Evolutionary conservation across 2,888 invertebrate genomes (phyloP).

Genomic region (Oscheius onirici): DNA sequence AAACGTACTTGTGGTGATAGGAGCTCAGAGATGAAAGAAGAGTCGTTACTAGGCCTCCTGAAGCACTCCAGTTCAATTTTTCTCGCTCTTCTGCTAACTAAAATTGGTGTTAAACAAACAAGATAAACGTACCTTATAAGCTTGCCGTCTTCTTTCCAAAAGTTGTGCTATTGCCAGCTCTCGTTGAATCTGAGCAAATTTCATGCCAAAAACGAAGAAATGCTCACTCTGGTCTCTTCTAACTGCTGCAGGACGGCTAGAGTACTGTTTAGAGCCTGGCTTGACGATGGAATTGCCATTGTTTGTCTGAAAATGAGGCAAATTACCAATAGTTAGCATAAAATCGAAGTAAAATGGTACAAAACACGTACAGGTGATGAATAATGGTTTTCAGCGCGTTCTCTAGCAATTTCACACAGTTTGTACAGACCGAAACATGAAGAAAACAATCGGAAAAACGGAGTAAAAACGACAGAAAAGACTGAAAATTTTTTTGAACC

Average conservation of each 20-base stretch:
- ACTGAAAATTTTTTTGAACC: not conserved
- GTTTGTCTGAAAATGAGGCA: constrained; percentile 1
- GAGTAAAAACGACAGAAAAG: not conserved
- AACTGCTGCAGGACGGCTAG: not conserved
- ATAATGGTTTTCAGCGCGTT: not conserved
- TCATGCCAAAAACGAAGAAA: too few species aligned
- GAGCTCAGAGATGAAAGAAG: constrained; percentile 45
- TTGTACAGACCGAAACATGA: not conserved
- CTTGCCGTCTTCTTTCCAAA: constrained; percentile 44
- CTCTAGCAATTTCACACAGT: not conserved
- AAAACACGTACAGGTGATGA: not conserved
- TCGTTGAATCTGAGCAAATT: constrained; percentile 48
- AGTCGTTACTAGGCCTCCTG: constrained; percentile 49
- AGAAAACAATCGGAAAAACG: constrained; percentile 1
- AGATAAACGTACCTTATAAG: constrained; percentile 38
- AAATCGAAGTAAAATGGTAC: not conserved
- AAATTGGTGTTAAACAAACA: not conserved
- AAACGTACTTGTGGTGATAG: constrained; percentile 51
- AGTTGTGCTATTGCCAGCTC: constrained; percentile 54
- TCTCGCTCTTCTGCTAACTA: constrained; percentile 51
- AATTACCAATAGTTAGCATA: not conserved
- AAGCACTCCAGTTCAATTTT: constrained; percentile 48
- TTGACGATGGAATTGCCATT: not conserved
- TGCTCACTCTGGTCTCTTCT: constrained; percentile 25
- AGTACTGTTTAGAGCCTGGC: not conserved